Base-by-base conservation (phyloP, 2,113 vertebrate species). In the Ciconia maguari region DNA sequence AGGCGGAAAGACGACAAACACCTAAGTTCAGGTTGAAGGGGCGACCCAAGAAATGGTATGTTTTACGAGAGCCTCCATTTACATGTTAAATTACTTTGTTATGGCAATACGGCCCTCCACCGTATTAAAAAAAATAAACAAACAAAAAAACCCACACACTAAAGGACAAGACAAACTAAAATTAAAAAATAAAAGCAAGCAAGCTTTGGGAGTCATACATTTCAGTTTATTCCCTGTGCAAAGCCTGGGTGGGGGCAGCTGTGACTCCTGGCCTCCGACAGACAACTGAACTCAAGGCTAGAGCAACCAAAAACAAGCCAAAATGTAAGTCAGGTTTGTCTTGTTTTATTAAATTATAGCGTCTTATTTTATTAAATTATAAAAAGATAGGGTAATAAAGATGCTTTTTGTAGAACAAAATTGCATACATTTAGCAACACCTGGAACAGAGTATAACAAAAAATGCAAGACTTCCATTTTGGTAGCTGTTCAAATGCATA, bases 401-500 rank as follows among this genome's bases (percentile, higher is more conserved):
- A 84, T 49, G 48, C 14, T 69, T 91, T 93, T 41, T 79, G 81
- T 41, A 71, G 74, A 85, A 89, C 15, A 42, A 91, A 87, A 83
- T 4, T 29, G 57, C 75, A 91, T 60, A 69, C 11, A 85, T 54
- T 87, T 36, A 94, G 49, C 75, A 95, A 85, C 54, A 94, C 42
- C 64, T 88, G 51, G 62, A 96, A 93, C 64, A 49, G 41, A 93
- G 30, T 21, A 15, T n/a, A 88, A 96, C 61, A 86, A 90, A 94
- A 92, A 95, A 78, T 19, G 60, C 62, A 83, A 36, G 62, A 88
- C 66, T 94, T 91, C 46, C 46, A 38, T 85, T 94, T 77, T 86
- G 85, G 84, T 89, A 87, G 72, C 84, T 90, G 82, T 80, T 97
- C 96, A 97, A 95, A 95, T 36, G 30, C 77, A 72, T 51, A 83